phyloP scores from a whole-genome alignment of 2,888 invertebrate species.

The Leptopterna dolabrata region DNA sequence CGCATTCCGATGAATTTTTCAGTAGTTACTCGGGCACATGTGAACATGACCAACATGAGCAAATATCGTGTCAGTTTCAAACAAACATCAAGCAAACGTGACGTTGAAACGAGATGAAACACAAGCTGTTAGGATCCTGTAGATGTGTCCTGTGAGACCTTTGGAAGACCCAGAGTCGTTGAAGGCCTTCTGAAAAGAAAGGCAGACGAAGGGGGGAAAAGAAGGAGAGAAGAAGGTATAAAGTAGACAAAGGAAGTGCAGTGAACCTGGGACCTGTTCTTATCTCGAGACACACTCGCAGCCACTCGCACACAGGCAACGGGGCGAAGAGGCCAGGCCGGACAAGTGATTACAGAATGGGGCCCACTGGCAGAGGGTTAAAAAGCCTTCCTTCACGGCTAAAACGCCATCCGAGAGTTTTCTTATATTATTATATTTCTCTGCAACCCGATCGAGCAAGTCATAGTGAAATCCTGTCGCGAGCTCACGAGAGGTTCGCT shows the following conservation, averaged over 20 bases:
- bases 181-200: conserved; percentile 8
- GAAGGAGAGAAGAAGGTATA: not conserved
- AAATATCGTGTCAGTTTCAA: too few species aligned
- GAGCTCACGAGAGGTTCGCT: too few species aligned
- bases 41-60: too few species aligned
- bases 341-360: conserved; percentile 7
- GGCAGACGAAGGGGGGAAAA: not conserved
- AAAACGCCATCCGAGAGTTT: not conserved
- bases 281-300: not conserved
- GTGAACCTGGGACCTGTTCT: conserved; percentile 27
- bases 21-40: too few species aligned
- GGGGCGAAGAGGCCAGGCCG: not conserved
- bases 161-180: not conserved
- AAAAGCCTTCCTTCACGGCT: not conserved
- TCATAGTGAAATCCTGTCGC: too few species aligned
- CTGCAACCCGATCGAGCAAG: too few species aligned
- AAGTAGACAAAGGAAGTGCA: conserved; percentile 29
- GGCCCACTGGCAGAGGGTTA: not conserved
- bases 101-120: too few species aligned
- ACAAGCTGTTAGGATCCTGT: not conserved
- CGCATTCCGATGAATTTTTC: too few species aligned
- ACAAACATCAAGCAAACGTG: too few species aligned
- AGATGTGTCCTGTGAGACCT: not conserved
- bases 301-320: not conserved
- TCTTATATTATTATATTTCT: too few species aligned